These are phyloP conservation scores for Automeris io DNA, from an alignment of 2,888 invertebrate species.

Conservation along the genomic window DNA sequence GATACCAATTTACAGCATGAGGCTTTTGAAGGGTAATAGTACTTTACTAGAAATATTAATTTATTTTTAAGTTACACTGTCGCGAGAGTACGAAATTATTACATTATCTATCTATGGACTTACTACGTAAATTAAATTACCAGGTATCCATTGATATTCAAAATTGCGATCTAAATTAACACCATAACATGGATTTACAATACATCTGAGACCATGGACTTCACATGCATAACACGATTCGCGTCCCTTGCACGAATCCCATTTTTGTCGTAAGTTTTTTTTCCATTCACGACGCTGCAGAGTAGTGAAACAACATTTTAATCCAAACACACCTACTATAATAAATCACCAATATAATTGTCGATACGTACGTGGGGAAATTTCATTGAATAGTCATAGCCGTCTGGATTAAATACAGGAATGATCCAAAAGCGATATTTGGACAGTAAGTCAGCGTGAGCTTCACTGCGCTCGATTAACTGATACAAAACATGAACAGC, in stretches of 20 bases:
- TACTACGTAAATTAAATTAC: too few relatives aligned
- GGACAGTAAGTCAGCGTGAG: constrained; percentile 47
- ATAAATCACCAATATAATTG: background rate
- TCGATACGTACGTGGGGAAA: constrained; percentile 51
- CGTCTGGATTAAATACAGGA: constrained; percentile 68
- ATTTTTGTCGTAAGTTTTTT: constrained; percentile 59
- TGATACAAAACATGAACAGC: constrained; percentile 63
- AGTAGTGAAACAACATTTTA: background rate
- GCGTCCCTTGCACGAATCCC: constrained; percentile 51
- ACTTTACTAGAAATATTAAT: too few relatives aligned
- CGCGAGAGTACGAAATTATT: too few relatives aligned
- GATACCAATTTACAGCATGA: too few relatives aligned
- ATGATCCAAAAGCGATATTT: constrained; percentile 65
- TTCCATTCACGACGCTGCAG: constrained; percentile 57
- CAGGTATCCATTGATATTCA: constrained; percentile 69
- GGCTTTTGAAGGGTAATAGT: too few relatives aligned
- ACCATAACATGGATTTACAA: constrained; percentile 55
- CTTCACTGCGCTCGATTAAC: constrained; percentile 52
- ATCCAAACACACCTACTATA: background rate
- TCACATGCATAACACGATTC: constrained; percentile 43
- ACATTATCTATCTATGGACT: too few relatives aligned
- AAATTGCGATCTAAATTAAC: constrained; percentile 68
- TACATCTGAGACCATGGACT: constrained; percentile 48
- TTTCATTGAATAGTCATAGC: constrained; percentile 66
- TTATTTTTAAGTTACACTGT: too few relatives aligned